Conservation (phyloP, 2,113 vertebrate genomes). For the Cisticola juncidis region DNA sequence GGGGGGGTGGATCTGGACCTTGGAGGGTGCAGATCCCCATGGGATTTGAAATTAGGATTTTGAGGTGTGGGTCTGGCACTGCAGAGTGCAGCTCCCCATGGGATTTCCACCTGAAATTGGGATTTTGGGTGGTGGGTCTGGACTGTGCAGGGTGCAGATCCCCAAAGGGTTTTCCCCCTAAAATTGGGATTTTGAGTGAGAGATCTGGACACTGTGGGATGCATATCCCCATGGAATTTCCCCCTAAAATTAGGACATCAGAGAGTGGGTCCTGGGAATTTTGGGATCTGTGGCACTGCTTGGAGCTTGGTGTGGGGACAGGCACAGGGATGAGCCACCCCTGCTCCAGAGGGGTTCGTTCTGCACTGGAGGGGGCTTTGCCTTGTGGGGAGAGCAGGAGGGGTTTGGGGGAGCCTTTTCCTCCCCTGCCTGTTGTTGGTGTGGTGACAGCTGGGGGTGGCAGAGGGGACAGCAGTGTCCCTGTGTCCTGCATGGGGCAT, state of each 20-base stretch:
- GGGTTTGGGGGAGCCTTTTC: neutral
- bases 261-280: neutral
- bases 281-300: neutral
- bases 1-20: rapidly evolving
- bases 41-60: neutral
- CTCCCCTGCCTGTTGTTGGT: rapidly evolving
- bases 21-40: rapidly evolving
- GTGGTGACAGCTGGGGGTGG: rapidly evolving
- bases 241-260: no score
- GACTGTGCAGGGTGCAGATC: neutral
- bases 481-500: neutral
- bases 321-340: rapidly evolving
- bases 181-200: neutral
- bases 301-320: neutral
- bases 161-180: rapidly evolving
- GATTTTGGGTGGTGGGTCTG: neutral
- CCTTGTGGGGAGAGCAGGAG: neutral
- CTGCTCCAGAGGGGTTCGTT: neutral
- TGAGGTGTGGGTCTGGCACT: neutral
- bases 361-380: neutral
- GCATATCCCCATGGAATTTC: neutral
- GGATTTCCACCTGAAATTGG: neutral
- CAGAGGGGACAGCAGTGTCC: neutral
- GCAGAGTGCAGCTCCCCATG: rapidly evolving
- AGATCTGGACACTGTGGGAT: rapidly evolving